Evolutionary conservation across 2,888 invertebrate species (phyloP), one percentile per base, ranked within the genome.

Genomic region (Andrena haemorrhoa): DNA sequence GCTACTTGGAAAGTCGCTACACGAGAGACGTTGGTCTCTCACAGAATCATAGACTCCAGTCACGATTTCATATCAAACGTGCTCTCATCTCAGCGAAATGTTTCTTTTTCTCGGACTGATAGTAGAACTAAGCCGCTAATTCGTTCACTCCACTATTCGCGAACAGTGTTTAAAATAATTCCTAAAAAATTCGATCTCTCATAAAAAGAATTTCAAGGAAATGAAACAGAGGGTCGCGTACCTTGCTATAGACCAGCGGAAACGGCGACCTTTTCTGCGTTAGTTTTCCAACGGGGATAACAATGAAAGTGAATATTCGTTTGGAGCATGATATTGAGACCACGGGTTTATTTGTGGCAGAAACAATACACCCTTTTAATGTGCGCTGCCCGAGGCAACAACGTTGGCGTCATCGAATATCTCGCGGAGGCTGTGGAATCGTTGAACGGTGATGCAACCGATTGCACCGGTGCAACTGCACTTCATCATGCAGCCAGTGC

Each of bases 401-500:
- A 96, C 47, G 93, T 95, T 20, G 95, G 95, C 29, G 94, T 97
- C n/a, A 94, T 95, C 68, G 94, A 95, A 75, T 93, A 95, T 88
- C 94, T 95, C 35, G 91, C 94, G 23, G 95, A 95, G 80, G 95
- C 96, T 8, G 95, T 96, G 68, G 95, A 95, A 85, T 96, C 96
- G 76, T 95, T 97, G 71, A 94, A 94, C 76, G 93, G 96, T 56
- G 95, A 96, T 85, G 95, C 95, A 8, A 94, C 94, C 26, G 97
- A 97, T 92, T 95, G 95, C 80, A 96, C 96, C 33, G 97, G 96
- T 0, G 96, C 96, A 90, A 96, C 97, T 2, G 96, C 97, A 0
- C 95, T 98, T 10, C 97, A 97, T 88, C 95, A 97, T 79, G 97
- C 97, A 0, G 96, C 97, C 0, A 95, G 96, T 64, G 96, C 96